Percentiles rank a stretch among this genome's conserved stretches.
These are phyloP conservation scores for Eulacestoma nigropectus DNA, from an alignment of 2,113 vertebrate genomes.

Conservation along the genomic window DNA sequence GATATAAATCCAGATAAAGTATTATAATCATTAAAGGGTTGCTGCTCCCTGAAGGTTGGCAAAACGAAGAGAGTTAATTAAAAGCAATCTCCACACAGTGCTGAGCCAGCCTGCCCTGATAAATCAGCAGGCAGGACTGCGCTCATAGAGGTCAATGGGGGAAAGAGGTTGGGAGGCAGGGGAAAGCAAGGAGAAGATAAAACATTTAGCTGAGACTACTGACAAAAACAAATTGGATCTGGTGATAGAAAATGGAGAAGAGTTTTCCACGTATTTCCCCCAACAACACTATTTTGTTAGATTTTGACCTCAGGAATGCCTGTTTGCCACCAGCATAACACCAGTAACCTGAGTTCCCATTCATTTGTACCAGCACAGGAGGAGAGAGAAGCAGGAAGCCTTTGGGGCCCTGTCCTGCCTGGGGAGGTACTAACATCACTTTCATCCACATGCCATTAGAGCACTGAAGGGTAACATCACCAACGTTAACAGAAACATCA, in stretches of 20 bases:
- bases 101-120: conserved; percentile 73
- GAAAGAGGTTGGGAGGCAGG: conserved; percentile 15
- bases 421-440: neutral
- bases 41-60: conserved; percentile 76
- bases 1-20: conserved; percentile 78
- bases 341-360: neutral
- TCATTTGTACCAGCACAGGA: neutral
- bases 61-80: conserved; percentile 79
- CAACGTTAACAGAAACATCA: neutral
- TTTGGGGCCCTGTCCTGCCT: neutral
- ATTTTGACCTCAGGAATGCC: neutral
- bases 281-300: neutral
- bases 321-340: neutral
- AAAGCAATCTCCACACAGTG: conserved; percentile 76
- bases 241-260: conserved; percentile 10
- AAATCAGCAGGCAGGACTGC: conserved; percentile 72
- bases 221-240: neutral
- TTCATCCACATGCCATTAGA: neutral
- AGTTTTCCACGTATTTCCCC: neutral
- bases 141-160: conserved; percentile 57
- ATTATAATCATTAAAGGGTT: conserved; percentile 78
- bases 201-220: neutral
- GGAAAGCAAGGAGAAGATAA: neutral
- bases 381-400: neutral
- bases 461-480: neutral